Percentiles rank a stretch among this genome's conserved stretches.
Evolutionary conservation across 2,888 invertebrate genomes (phyloP).

Genomic region (Odiellus spinosus): DNA sequence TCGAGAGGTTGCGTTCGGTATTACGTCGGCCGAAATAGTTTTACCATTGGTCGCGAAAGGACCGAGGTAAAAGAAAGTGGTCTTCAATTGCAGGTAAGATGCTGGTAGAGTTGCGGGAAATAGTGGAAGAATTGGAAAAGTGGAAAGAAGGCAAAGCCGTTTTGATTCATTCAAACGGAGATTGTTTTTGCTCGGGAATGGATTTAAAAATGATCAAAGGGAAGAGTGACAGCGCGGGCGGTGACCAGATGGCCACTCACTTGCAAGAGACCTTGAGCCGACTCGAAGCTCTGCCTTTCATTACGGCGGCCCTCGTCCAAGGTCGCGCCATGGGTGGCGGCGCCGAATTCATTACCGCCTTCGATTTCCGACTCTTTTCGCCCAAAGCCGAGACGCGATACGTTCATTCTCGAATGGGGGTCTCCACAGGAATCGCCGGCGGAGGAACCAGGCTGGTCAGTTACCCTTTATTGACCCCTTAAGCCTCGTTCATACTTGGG

Average conservation of each 20-base stretch:
- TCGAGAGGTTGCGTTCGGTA: too few species aligned
- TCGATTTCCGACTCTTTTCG: conserved; percentile 36
- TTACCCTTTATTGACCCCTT: too few species aligned
- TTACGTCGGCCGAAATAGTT: too few species aligned
- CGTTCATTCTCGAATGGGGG: conserved; percentile 35
- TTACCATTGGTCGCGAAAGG: too few species aligned
- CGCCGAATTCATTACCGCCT: conserved; percentile 36
- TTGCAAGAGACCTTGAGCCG: conserved; percentile 34
- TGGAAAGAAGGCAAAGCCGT: conserved; percentile 33
- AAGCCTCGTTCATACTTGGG: too few species aligned
- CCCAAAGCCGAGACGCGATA: conserved; percentile 31
- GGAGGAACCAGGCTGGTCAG: conserved; percentile 33
- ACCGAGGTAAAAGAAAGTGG: too few species aligned
- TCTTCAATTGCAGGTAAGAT: conserved; percentile 31
- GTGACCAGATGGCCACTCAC: conserved; percentile 31
- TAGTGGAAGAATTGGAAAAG: conserved; percentile 30
- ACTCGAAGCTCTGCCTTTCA: conserved; percentile 33
- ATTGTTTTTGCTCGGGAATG: conserved; percentile 31
- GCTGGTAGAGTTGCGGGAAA: conserved; percentile 37
- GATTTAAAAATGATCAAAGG: conserved; percentile 26
- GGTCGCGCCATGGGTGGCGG: conserved; percentile 40
- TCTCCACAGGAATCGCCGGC: conserved; percentile 38
- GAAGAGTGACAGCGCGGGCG: conserved; percentile 27
- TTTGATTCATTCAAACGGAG: conserved; percentile 1
- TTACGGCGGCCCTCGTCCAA: conserved; percentile 35